Evolutionary conservation across 1,140 invertebrate species (phyloP).

Genomic region (Eciton burchellii): DNA sequence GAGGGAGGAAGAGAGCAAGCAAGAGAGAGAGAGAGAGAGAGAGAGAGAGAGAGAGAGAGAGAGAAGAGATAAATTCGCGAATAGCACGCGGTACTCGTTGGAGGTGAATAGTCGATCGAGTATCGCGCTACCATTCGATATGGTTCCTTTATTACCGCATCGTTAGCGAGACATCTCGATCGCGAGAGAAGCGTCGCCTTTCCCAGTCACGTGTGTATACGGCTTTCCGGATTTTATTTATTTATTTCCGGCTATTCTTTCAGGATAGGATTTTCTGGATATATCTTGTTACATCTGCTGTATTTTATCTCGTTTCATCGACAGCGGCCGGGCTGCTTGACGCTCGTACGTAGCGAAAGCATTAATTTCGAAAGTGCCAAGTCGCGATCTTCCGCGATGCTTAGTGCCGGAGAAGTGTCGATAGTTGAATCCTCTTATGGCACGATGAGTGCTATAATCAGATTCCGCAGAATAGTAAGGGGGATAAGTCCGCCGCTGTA

Average conservation of each 20-base stretch:
- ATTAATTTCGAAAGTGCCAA: background rate
- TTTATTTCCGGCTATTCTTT: too few species aligned
- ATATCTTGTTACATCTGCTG: too few species aligned
- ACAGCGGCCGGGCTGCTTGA: too few species aligned
- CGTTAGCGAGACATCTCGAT: conserved; percentile 38
- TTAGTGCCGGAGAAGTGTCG: conserved; percentile 1
- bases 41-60: background rate
- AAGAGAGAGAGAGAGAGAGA: conserved; percentile 21
- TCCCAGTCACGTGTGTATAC: too few species aligned
- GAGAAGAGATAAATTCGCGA: conserved; percentile 52
- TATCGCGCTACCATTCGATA: conserved; percentile 40
- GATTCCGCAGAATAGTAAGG: background rate
- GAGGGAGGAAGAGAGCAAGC: too few species aligned
- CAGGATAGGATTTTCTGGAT: too few species aligned
- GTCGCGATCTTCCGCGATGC: background rate
- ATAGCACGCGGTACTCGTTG: conserved; percentile 29
- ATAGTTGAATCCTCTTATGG: background rate
- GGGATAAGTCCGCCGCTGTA: background rate
- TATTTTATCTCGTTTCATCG: too few species aligned
- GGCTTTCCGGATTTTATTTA: too few species aligned
- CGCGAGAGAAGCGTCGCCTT: background rate
- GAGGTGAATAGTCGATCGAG: conserved; percentile 38
- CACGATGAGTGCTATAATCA: background rate
- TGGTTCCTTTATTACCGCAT: conserved; percentile 45
- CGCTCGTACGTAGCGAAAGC: too few species aligned